Conservation (phyloP, 2,888 invertebrate species). For the Pasiphila rectangulata region DNA sequence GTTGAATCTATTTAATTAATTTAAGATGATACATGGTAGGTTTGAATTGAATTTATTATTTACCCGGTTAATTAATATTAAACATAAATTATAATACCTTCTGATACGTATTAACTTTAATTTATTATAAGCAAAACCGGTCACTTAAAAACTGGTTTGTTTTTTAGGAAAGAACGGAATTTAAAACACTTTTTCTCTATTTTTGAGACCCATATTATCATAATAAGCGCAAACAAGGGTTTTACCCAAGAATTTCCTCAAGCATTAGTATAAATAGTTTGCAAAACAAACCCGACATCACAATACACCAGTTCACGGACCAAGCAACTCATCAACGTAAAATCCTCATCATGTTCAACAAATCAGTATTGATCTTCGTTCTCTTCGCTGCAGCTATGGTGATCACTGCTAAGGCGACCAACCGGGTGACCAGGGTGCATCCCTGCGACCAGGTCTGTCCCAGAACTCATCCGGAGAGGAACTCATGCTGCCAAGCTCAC, state of each 20-base stretch:
- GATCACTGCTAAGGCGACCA: neutral
- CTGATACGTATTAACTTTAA: too few species aligned
- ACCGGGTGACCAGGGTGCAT: neutral
- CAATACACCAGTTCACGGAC: neutral
- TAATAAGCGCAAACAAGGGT: too few species aligned
- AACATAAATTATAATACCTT: too few species aligned
- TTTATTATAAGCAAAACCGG: neutral
- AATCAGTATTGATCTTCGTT: neutral
- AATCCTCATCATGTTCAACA: neutral
- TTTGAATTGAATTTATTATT: too few species aligned
- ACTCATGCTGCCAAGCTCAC: slow-evolving; percentile 1
- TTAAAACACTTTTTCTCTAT: too few species aligned
- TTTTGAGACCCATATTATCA: too few species aligned
- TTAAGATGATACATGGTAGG: too few species aligned
- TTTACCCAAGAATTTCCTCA: neutral
- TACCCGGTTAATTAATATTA: neutral
- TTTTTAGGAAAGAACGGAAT: neutral
- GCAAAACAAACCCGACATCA: neutral
- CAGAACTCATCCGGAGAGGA: neutral
- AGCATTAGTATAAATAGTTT: neutral
- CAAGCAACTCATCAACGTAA: too few species aligned
- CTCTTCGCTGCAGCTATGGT: slow-evolving; percentile 2
- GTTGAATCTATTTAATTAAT: too few species aligned
- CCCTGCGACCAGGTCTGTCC: neutral
- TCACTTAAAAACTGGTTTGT: neutral